Evolutionary conservation across 2,888 invertebrate genomes (phyloP).

Genomic region (Cheilosia scutellata): DNA sequence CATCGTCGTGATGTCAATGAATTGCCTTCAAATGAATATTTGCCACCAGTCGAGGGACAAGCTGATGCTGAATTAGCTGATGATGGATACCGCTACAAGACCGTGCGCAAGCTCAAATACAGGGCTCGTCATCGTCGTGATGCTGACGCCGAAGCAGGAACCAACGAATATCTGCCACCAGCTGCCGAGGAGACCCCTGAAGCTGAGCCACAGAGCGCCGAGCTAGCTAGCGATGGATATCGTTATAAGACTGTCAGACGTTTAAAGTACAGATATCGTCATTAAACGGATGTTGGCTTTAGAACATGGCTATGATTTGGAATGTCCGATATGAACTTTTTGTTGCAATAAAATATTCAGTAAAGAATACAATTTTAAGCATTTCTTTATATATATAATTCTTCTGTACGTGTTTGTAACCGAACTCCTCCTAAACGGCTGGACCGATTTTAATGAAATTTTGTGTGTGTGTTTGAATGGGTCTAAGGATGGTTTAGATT

Average conservation of each 20-base stretch:
- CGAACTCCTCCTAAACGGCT: no score
- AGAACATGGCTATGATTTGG: neutral
- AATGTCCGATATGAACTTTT: conserved; percentile 11
- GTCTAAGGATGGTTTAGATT: no score
- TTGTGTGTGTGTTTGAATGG: no score
- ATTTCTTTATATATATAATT: no score
- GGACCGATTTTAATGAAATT: no score
- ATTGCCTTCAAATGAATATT: conserved; percentile 80
- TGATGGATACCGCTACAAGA: conserved; percentile 80
- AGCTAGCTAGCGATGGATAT: conserved; percentile 81
- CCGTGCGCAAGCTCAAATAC: conserved; percentile 79
- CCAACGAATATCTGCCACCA: conserved; percentile 81
- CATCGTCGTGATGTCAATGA: conserved; percentile 82
- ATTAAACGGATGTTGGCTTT: conserved; percentile 73
- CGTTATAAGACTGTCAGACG: conserved; percentile 82
- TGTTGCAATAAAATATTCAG: conserved; percentile 64
- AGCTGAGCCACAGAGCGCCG: conserved; percentile 78
- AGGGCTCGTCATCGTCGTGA: conserved; percentile 73
- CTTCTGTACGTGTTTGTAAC: no score
- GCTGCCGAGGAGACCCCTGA: conserved; percentile 74
- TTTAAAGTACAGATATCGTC: conserved; percentile 81
- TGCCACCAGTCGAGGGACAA: conserved; percentile 79
- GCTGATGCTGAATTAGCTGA: conserved; percentile 78
- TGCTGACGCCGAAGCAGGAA: conserved; percentile 71
- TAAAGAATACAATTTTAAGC: conserved; percentile 55